Evolutionary conservation across 2,113 vertebrate genomes (phyloP), one percentile per base, ranked within the genome.

Genomic region (Octodon degus): DNA sequence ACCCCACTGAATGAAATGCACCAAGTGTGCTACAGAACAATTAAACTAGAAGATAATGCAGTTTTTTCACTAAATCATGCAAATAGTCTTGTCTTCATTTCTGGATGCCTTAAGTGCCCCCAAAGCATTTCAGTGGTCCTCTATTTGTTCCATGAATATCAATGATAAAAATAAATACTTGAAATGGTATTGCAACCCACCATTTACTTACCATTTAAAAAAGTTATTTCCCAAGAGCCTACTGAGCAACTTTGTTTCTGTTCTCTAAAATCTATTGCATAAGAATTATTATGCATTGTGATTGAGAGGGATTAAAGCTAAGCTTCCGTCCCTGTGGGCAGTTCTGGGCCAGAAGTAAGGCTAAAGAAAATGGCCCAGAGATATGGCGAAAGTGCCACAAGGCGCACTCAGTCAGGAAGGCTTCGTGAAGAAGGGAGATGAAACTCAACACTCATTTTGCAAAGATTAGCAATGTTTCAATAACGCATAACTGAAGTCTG

Each of bases 131-230:
- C 27, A 79, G 13, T 67, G 20, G 0, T 7, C 47, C 16, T 34
- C 19, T 97, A 65, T 93, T 85, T 97, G n/a, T 77, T 96, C 81
- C 96, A 80, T 86, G 88, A 16, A 89, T 63, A 95, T 77, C 19
- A 65, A 12, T 74, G 84, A 97, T 95, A 19, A 50, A 88, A n/a
- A 87, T 85, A 96, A 55, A 53, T 63, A 34, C 20, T 34, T 10
- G 3, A 10, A 53, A 82, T 95, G 37, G 55, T 81, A 95, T 86
- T 91, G 88, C 0, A 14, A 89, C 19, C 13, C 53, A 97, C 5
- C 0, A 2, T 90, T 88, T 97, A 40, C 25, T 14, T 53, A 97
- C 4, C 0, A 2, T 92, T 88, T 97, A 24, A 20, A 82, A 87
- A 67, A 85, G 82, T 94, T 88, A 53, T 97, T 97, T 94, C 62